Evolutionary conservation across 2,113 vertebrate genomes (phyloP).

Genomic region (Rhinolophus sinicus): DNA sequence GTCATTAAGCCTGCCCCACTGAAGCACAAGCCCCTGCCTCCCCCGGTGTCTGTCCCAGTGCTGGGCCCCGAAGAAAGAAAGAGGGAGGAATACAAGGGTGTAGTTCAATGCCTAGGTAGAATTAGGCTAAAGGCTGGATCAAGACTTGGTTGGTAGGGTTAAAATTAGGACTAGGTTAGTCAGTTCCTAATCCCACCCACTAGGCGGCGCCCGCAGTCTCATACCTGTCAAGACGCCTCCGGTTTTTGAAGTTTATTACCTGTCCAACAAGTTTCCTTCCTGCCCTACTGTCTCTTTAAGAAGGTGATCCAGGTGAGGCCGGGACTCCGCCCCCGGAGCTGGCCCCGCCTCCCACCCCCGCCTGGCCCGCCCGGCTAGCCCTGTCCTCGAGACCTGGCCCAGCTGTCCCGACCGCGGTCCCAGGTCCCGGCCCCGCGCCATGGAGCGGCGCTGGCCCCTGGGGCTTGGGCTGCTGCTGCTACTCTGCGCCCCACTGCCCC

Average conservation of each 20-base stretch:
- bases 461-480: slow-evolving; percentile 73
- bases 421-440: slow-evolving; percentile 76
- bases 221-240: slow-evolving; percentile 1
- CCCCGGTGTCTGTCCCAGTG: background rate
- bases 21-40: background rate
- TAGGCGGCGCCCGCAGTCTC: slow-evolving; percentile 67
- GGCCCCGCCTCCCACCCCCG: slow-evolving; percentile 59
- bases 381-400: slow-evolving; percentile 36
- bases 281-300: slow-evolving; percentile 74
- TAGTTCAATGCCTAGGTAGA: background rate
- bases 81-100: background rate
- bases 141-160: background rate
- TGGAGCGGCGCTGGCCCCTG: slow-evolving; percentile 77
- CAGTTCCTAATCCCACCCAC: slow-evolving; percentile 16
- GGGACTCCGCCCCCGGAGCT: slow-evolving; percentile 22
- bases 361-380: background rate
- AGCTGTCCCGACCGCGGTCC: slow-evolving; percentile 61
- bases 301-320: slow-evolving; percentile 80
- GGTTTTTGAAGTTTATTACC: slow-evolving; percentile 44
- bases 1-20: background rate
- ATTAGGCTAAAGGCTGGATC: background rate
- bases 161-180: background rate
- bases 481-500: slow-evolving; percentile 63
- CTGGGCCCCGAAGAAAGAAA: background rate
- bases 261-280: slow-evolving; percentile 61